phyloP scores from a whole-genome alignment of 2,797 vertebrate species.

The Glossophaga mutica region DNA sequence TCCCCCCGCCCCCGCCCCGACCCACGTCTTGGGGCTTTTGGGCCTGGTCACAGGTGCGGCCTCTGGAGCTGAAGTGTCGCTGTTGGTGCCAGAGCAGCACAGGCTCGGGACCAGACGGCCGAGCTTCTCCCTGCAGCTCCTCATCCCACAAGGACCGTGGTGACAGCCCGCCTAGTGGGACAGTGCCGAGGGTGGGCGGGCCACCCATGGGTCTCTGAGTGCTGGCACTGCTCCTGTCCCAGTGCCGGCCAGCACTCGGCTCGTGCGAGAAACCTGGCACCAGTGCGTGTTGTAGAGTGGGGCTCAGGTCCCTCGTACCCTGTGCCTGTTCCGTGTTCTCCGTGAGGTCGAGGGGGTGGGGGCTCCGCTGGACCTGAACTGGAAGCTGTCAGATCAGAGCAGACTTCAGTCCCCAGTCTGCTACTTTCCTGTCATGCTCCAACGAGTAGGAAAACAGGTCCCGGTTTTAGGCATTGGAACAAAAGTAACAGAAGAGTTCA shows the following conservation, averaged over 20 bases:
- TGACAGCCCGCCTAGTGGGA: neutral
- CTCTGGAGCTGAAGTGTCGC: accelerated
- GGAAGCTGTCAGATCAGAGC: neutral
- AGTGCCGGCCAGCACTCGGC: neutral
- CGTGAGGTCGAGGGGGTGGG: neutral
- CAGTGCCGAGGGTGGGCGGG: no score
- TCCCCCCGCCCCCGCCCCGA: no score
- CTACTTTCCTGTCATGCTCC: neutral
- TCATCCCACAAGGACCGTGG: neutral
- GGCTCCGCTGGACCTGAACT: neutral
- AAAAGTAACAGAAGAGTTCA: neutral
- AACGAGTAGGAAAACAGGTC: neutral
- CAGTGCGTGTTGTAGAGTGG: neutral
- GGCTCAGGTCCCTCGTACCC: neutral
- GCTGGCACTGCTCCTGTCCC: neutral
- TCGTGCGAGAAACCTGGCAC: no score
- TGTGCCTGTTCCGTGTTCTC: neutral
- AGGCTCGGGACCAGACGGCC: no score
- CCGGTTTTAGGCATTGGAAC: neutral
- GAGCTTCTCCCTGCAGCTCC: accelerated
- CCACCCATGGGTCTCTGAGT: neutral
- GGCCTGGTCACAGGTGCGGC: accelerated
- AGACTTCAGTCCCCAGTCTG: neutral
- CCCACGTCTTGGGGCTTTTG: accelerated
- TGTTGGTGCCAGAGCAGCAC: no score